Evolutionary conservation across 2,888 invertebrate species (phyloP), one percentile per base, ranked within the genome.

Genomic region (Andricus curvator): DNA sequence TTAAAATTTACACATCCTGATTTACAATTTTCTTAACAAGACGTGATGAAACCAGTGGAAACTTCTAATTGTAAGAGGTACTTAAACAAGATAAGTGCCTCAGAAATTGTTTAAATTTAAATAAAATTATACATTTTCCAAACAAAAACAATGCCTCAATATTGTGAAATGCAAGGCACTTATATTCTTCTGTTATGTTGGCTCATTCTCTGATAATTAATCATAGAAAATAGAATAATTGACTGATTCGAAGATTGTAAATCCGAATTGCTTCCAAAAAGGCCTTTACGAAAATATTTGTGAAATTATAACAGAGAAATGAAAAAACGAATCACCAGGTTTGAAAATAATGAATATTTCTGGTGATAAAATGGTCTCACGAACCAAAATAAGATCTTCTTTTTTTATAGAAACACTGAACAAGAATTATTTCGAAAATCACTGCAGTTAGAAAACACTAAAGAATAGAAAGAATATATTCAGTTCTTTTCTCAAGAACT

Each of bases 241-340:
- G n/a, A 56, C n/a, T 56, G 11, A 9, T 11, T 9, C n/a, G 56
- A 56, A 56, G n/a, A 56, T n/a, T 56, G 2, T n/a, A n/a, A 56
- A n/a, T n/a, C n/a, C 9, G n/a, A 2, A 56, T n/a, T n/a, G 56
- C n/a, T 20, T 20, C 8, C n/a, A 9, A 56, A n/a, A 2, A 56
- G 5, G 0, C n/a, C 8, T 33, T n/a, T 2, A n/a, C 1, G n/a
- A 56, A n/a, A n/a, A n/a, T n/a, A 0, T 56, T n/a, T 2, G 8
- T 3, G 9, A n/a, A 56, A n/a, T n/a, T 2, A 3, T n/a, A 9
- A 56, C 2, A 56, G 0, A 56, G 20, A 56, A 56, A n/a, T 56
- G 9, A 2, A 56, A 56, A n/a, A 56, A 3, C 56, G 9, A 56
- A 9, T 56, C 9, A 56, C 8, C 9, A n/a, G 0, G 56, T 56